Conservation (phyloP, 1,140 invertebrate species). For the Drosophila kurseongensis region DNA sequence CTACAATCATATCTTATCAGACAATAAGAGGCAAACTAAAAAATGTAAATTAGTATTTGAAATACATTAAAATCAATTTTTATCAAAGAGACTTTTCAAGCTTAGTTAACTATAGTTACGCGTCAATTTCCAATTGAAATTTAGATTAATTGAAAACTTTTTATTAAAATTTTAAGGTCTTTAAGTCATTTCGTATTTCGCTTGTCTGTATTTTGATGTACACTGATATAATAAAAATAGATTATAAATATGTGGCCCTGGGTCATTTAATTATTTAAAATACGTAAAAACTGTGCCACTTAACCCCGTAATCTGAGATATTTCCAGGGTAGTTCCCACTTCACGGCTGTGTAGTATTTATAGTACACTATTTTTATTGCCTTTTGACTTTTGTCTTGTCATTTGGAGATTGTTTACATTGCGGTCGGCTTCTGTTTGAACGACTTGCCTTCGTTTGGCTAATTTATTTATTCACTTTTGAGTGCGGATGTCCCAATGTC, state of each 20-base stretch:
- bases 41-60: no score
- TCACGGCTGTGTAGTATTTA: background rate
- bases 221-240: no score
- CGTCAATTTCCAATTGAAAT: no score
- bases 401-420: constrained; percentile 20
- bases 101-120: no score
- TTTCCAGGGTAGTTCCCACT: background rate
- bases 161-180: no score
- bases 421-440: constrained; percentile 10
- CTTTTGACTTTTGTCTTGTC: constrained; percentile 13
- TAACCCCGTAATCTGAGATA: background rate
- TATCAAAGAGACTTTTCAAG: no score
- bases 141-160: no score
- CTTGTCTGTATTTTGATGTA: no score
- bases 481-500: constrained; percentile 32
- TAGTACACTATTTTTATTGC: background rate
- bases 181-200: background rate
- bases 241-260: no score
- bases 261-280: background rate
- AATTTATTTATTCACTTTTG: constrained; percentile 29
- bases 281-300: background rate
- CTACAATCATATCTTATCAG: background rate
- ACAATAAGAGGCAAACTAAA: background rate
- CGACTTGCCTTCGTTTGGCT: constrained; percentile 24
- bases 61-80: no score